These are phyloP conservation scores for Chymomyza fuscimana DNA, from an alignment of 2,888 invertebrate genomes.

Conservation along the genomic window DNA sequence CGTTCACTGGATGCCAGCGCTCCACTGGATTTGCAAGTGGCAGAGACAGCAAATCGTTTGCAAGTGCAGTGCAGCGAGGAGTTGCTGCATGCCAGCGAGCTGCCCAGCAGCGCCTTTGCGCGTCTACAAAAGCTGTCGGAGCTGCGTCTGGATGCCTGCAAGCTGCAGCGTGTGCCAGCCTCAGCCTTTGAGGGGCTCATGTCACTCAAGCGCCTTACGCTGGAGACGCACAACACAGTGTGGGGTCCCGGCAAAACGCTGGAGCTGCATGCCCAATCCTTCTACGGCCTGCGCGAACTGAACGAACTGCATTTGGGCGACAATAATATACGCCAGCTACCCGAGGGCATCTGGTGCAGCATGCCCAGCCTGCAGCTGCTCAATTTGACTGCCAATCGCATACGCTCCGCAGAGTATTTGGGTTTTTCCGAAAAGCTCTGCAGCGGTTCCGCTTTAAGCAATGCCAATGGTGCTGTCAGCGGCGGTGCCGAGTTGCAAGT, in stretches of 20 bases:
- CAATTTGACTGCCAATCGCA: slow-evolving; percentile 91
- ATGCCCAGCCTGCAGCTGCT: slow-evolving; percentile 89
- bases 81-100: slow-evolving; percentile 88
- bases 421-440: slow-evolving; percentile 83
- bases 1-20: slow-evolving; percentile 74
- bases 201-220: slow-evolving; percentile 87
- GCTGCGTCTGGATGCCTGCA: slow-evolving; percentile 88
- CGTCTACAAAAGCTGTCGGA: slow-evolving; percentile 87
- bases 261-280: slow-evolving; percentile 86
- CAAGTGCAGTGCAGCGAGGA: slow-evolving; percentile 89
- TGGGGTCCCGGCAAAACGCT: slow-evolving; percentile 89
- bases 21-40: slow-evolving; percentile 79
- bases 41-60: slow-evolving; percentile 87
- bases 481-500: slow-evolving; percentile 85
- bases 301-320: slow-evolving; percentile 89
- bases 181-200: slow-evolving; percentile 90
- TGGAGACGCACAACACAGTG: slow-evolving; percentile 89
- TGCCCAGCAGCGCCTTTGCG: slow-evolving; percentile 86
- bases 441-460: slow-evolving; percentile 52
- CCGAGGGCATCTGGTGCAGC: slow-evolving; percentile 89
- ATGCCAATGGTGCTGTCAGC: slow-evolving; percentile 81
- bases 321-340: slow-evolving; percentile 90
- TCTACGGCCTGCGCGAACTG: slow-evolving; percentile 89
- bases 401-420: slow-evolving; percentile 88
- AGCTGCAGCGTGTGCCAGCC: slow-evolving; percentile 87